phyloP scores from a whole-genome alignment of 2,113 vertebrate species.

The Bufo gargarizans region DNA sequence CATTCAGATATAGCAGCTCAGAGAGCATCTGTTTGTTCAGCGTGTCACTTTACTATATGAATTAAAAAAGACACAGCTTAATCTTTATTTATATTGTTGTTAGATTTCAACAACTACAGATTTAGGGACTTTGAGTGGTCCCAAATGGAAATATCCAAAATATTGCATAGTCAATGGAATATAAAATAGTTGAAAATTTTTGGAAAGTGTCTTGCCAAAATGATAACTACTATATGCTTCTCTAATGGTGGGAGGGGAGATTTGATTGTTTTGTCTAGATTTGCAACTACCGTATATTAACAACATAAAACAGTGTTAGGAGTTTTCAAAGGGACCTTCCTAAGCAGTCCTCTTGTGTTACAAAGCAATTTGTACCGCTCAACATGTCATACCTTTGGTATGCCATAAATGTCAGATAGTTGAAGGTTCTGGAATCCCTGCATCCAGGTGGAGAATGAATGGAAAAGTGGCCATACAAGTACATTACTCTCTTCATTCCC shows the following conservation, averaged over 20 bases:
- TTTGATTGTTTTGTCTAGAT: neutral
- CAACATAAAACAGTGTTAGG: neutral
- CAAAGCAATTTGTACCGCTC: too few relatives aligned
- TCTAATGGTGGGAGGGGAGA: neutral
- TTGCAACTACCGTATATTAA: neutral
- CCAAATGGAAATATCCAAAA: neutral
- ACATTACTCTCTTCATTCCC: too few relatives aligned
- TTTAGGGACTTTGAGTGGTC: neutral
- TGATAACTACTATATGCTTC: neutral
- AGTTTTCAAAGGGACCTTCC: neutral
- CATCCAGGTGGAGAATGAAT: too few relatives aligned
- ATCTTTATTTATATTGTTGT: neutral
- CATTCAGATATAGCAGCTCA: neutral
- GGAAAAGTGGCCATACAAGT: too few relatives aligned
- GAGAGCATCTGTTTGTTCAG: constrained; percentile 16
- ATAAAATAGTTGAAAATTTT: neutral
- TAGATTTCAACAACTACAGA: neutral
- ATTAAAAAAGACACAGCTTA: neutral
- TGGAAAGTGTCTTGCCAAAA: neutral
- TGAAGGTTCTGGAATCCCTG: too few relatives aligned
- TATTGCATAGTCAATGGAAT: neutral
- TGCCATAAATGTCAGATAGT: too few relatives aligned
- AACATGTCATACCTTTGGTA: too few relatives aligned
- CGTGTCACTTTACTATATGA: constrained; percentile 20
- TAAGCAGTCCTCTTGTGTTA: neutral